Evolutionary conservation across 2,113 vertebrate species (phyloP).

Genomic region (Saguinus midas): DNA sequence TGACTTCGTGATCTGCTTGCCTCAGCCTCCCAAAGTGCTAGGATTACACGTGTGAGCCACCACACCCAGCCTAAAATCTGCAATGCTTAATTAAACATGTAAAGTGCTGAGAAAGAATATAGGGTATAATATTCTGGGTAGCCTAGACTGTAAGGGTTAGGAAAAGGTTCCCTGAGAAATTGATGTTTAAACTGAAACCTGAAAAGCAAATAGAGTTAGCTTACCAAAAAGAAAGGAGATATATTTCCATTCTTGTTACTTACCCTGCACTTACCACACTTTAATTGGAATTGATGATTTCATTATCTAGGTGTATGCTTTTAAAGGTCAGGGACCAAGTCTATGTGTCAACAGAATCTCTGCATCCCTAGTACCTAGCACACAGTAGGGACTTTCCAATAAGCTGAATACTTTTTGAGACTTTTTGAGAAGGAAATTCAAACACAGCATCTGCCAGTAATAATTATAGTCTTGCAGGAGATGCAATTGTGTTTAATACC

Average conservation of each 20-base stretch:
- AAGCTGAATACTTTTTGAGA: constrained; percentile 20
- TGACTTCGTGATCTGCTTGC: background rate
- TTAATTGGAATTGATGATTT: background rate
- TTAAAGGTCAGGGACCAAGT: background rate
- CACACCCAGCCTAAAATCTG: no score
- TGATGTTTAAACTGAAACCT: constrained; percentile 38
- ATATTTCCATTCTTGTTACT: background rate
- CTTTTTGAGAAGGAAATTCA: constrained; percentile 57
- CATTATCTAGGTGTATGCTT: background rate
- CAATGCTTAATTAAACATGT: constrained; percentile 5
- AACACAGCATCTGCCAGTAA: background rate
- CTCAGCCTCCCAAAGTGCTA: background rate
- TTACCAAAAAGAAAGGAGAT: background rate
- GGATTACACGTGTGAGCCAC: background rate
- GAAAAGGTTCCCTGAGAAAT: background rate
- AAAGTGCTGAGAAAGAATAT: background rate
- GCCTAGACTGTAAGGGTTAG: background rate
- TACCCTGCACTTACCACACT: background rate
- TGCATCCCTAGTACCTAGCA: background rate
- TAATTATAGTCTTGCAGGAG: constrained; percentile 26
- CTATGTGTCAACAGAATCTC: background rate
- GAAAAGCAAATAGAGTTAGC: background rate
- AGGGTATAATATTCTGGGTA: background rate
- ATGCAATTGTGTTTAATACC: background rate
- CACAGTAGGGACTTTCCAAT: constrained; percentile 4